Base-by-base conservation (phyloP, 1,140 invertebrate genomes). In the Aphis gossypii region DNA sequence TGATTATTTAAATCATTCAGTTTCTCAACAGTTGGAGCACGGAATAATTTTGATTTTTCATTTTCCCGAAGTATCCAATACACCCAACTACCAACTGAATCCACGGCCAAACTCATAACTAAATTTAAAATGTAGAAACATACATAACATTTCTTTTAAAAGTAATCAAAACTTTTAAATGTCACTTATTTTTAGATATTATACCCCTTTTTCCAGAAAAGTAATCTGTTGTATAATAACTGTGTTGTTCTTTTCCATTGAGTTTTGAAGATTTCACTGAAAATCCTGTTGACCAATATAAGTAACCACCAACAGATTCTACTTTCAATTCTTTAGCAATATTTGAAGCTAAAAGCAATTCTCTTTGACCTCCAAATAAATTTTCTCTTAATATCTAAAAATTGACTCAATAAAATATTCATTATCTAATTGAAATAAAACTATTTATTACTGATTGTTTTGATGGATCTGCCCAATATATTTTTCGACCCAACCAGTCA, bases 381-480 rank as follows among this genome's bases (percentile, higher is more conserved):
- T 97, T 96, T 4, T 96, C 96, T 94, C 97, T 95, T 23, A 91
- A 91, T 20, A 94, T 92, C 93, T 92, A n/a, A 93, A 94, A 94
- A 76, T 54, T 56, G 23, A 18, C 2, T 20, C 35, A n/a, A 14
- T n/a, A 76, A 14, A 38, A 44, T 76, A 60, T 41, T 68, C 38
- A 60, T 41, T 30, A 44, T 44, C 21, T 68, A 51, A 41, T 54
- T 54, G 30, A 20, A 48, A 90, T 90, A 94, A 38, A 38, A 76
- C 93, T 48, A 41, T 68, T 56, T 95, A 95, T 96, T 95, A 97
- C 97, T 95, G 97, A 95, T 95, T 98, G 97, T 95, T 97, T 97
- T 95, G 97, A 97, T 23, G 97, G 97, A 95, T 97, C 98, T 0
- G 98, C 97, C 98, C 98, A 99, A 95, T 99, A 99, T 1, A 99